phyloP scores from a whole-genome alignment of 2,888 invertebrate species.

The Agriopis marginaria region DNA sequence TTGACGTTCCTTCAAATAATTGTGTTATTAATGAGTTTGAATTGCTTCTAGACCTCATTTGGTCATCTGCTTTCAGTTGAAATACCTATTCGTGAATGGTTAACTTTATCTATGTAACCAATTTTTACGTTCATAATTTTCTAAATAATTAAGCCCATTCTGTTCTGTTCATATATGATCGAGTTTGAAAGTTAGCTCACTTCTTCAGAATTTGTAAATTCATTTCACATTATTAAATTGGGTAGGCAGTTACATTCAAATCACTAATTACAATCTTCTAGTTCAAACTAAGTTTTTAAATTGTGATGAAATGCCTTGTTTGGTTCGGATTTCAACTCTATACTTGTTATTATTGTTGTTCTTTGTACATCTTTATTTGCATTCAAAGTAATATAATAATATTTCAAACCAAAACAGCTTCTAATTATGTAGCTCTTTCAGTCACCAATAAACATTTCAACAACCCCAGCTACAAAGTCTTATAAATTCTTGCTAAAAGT shows the following conservation, averaged over 20 bases:
- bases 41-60: slow-evolving; percentile 26
- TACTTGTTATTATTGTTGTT: background rate
- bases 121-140: background rate
- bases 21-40: slow-evolving; percentile 26
- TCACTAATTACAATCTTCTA: too few species aligned
- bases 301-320: too few species aligned
- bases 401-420: background rate
- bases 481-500: slow-evolving; percentile 18
- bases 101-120: background rate
- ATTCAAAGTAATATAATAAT: background rate
- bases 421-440: slow-evolving; percentile 5
- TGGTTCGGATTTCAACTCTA: too few species aligned
- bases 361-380: background rate
- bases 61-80: slow-evolving; percentile 23
- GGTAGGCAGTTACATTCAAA: too few species aligned
- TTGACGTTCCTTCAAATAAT: slow-evolving; percentile 41
- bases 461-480: slow-evolving; percentile 12
- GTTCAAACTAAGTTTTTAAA: too few species aligned
- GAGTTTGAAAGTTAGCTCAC: background rate
- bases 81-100: background rate
- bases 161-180: background rate
- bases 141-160: background rate
- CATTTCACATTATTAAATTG: too few species aligned
- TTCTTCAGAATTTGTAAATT: background rate
- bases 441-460: slow-evolving; percentile 25